Conservation (phyloP, 30 jellyfish, hydroid and myxozoan species). For the Aurelia coerulea region DNA sequence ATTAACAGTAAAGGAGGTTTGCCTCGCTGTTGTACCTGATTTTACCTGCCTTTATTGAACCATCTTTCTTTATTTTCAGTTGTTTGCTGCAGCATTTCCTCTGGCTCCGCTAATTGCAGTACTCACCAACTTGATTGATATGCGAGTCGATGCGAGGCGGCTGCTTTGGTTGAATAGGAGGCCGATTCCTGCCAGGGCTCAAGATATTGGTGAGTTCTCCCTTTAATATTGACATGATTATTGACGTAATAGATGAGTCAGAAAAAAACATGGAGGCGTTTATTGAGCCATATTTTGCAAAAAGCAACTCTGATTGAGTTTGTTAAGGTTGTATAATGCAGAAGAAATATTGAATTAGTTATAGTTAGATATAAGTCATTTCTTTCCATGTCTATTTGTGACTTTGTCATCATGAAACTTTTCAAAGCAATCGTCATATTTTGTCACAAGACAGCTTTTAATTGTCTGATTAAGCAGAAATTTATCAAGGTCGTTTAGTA, state of each 20-base stretch:
- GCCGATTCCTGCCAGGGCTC: slow-evolving; percentile 88
- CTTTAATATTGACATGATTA: neutral
- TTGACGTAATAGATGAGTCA: neutral
- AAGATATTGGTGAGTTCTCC: slow-evolving; percentile 78
- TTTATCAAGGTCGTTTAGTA: too few species aligned
- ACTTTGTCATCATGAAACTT: too few species aligned
- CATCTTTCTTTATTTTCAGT: slow-evolving; percentile 25
- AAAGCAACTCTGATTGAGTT: neutral
- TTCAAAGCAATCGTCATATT: too few species aligned
- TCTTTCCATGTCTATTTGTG: too few species aligned
- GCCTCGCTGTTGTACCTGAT: too few species aligned
- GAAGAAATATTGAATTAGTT: too few species aligned
- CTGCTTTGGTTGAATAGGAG: slow-evolving; percentile 90
- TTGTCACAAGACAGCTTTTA: too few species aligned
- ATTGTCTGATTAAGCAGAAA: too few species aligned
- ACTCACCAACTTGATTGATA: slow-evolving; percentile 79
- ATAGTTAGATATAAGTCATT: too few species aligned
- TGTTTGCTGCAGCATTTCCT: slow-evolving; percentile 97
- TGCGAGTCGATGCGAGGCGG: slow-evolving; percentile 94
- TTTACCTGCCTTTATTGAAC: neutral
- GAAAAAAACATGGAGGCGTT: neutral
- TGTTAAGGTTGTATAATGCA: too few species aligned
- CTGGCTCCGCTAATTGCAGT: slow-evolving; percentile 95
- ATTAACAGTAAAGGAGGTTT: neutral
- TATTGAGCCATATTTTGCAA: neutral